These are phyloP conservation scores for Rotaria socialis DNA, from an alignment of 2,888 invertebrate species.

Conservation along the genomic window DNA sequence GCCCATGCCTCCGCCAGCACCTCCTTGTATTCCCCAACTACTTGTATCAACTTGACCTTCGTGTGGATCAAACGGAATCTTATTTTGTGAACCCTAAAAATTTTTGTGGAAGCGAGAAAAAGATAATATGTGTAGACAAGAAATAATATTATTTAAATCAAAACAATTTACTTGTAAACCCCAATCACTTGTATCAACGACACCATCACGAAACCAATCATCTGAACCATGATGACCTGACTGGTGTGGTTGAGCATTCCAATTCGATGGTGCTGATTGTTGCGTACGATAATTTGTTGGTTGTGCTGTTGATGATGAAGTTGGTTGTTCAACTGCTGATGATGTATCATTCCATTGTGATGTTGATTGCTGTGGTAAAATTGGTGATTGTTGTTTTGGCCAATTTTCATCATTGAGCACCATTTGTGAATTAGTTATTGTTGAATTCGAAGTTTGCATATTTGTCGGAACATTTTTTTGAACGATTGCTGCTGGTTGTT, in stretches of 20 bases:
- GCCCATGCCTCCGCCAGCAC: background rate
- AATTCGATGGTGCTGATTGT: slow-evolving; percentile 7
- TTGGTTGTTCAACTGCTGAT: background rate
- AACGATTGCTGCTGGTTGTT: background rate
- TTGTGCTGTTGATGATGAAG: background rate
- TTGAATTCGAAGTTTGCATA: background rate
- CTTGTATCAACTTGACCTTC: slow-evolving; percentile 45
- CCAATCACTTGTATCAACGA: slow-evolving; percentile 30
- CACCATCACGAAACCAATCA: slow-evolving; percentile 37
- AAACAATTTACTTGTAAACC: background rate
- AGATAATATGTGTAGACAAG: background rate
- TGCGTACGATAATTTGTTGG: background rate
- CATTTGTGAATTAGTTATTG: background rate
- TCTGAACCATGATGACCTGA: background rate
- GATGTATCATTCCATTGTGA: slow-evolving; percentile 41
- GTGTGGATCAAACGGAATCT: slow-evolving; percentile 8
- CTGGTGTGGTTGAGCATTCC: slow-evolving; percentile 29
- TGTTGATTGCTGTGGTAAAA: background rate
- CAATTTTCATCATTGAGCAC: background rate
- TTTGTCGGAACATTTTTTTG: background rate
- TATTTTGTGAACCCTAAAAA: background rate
- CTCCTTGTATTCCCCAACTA: slow-evolving; percentile 36
- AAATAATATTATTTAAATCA: no score
- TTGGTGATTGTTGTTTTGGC: slow-evolving; percentile 14
- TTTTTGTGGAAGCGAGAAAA: background rate